Conservation (phyloP, 2,113 vertebrate species). For the Kryptolebias marmoratus region DNA sequence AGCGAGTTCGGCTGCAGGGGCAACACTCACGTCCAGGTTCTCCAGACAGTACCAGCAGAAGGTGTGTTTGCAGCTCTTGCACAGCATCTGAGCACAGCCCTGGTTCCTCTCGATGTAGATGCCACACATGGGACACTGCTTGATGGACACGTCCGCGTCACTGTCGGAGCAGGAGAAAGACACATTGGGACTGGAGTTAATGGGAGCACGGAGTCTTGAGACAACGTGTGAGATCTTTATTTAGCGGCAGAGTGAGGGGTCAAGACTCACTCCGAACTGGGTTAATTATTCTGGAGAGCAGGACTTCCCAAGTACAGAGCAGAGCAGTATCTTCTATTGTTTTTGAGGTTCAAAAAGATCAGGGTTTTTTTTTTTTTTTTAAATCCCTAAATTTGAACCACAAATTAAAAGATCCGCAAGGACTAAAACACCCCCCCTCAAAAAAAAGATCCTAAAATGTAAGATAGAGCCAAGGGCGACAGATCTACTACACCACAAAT, state of each 20-base stretch:
- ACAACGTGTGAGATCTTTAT: conserved; percentile 37
- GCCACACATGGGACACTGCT: conserved; percentile 92
- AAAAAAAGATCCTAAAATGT: no score
- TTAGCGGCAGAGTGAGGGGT: conserved; percentile 30
- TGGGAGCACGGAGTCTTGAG: not conserved
- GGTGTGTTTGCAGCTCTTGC: conserved; percentile 97
- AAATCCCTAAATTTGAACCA: no score
- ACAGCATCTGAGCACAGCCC: conserved; percentile 98
- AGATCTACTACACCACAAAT: no score
- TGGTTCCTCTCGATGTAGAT: conserved; percentile 96
- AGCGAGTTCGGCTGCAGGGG: not conserved
- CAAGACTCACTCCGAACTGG: conserved; percentile 21
- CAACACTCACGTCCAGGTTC: conserved; percentile 90
- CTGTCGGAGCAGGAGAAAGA: conserved; percentile 57
- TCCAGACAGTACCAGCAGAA: conserved; percentile 99
- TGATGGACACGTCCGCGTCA: conserved; percentile 85
- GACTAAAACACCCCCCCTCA: no score
- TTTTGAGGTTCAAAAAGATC: not conserved
- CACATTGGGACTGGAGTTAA: not conserved
- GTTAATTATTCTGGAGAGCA: conserved; percentile 37
- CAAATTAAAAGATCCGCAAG: no score
- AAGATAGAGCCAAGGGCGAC: no score
- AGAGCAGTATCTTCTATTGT: not conserved
- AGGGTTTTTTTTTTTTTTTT: no score
- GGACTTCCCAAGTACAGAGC: not conserved